A percentile compares a stretch with the other conserved stretches of the same genome.
Evolutionary conservation across 2,113 vertebrate genomes (phyloP).

Genomic region (Melanostigma gelatinosum): DNA sequence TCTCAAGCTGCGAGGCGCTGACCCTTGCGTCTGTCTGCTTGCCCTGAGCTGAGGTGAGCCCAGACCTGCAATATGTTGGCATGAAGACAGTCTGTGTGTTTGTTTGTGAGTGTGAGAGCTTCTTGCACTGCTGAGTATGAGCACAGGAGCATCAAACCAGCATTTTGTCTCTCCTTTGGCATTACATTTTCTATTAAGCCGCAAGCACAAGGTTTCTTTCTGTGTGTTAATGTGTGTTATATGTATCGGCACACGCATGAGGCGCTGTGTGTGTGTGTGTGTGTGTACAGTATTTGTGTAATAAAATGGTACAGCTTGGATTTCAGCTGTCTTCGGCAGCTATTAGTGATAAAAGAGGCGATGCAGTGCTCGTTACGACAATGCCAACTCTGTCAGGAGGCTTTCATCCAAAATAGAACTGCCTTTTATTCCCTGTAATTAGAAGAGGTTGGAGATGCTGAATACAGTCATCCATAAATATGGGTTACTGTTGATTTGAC

Average conservation of each 20-base stretch:
- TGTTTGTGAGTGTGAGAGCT: constrained; percentile 11
- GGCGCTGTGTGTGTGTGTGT: background rate
- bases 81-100: constrained; percentile 25
- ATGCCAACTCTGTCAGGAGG: constrained; percentile 42
- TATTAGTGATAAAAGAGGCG: constrained; percentile 37
- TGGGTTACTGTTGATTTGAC: constrained; percentile 49
- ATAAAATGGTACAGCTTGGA: background rate
- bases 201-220: background rate
- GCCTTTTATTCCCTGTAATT: constrained; percentile 56
- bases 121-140: constrained; percentile 5
- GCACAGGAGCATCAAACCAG: background rate
- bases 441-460: constrained; percentile 50
- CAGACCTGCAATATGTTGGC: constrained; percentile 65
- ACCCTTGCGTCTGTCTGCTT: constrained; percentile 60
- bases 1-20: constrained; percentile 67
- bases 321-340: constrained; percentile 21
- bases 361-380: constrained; percentile 13
- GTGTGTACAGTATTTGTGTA: background rate
- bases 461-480: constrained; percentile 51
- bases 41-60: constrained; percentile 41
- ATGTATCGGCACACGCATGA: background rate
- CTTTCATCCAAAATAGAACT: constrained; percentile 59
- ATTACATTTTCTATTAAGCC: background rate
- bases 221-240: constrained; percentile 1
- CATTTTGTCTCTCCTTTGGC: constrained; percentile 13